Base-by-base conservation (phyloP, 1,140 invertebrate species). In the Bombus confusus region DNA sequence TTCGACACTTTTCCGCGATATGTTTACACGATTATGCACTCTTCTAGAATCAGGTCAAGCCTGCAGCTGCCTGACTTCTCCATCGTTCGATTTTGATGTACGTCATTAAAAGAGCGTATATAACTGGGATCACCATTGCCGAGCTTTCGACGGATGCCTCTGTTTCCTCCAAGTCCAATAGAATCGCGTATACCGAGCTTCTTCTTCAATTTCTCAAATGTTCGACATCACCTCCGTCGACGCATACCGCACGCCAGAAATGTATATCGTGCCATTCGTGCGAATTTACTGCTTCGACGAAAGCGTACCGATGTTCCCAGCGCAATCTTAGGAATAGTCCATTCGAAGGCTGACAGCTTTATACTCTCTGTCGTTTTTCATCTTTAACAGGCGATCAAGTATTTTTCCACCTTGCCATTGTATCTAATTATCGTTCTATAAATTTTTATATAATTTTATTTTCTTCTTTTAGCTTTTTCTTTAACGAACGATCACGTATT, bases 91-190 rank as follows among this genome's bases (percentile, higher is more conserved):
- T 90, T 89, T 90, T 83, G 59, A 87, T 69, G 77, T 83, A 31
- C 71, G 82, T 87, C 83, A 90, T 86, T 90, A 89, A 89, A 88
- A 82, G 72, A 41, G 72, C 88, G 72, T 62, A 71, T 87, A 90
- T 88, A 90, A 80, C 79, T 34, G 22, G 34, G 15, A 72, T 80
- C 68, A 73, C 69, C 73, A 66, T 84, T 64, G 57, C 25, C 74
- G 1, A 66, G 77, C 31, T 34, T 78, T 78, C 79, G 41, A 41
- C 59, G 59, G 43, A 64, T 39, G 66, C 43, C 47, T n/a, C 59
- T 41, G 47, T 71, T 43, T 31, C 47, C 57, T 5, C 64, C n/a
- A 18, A 76, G 10, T 39, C 79, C 71, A 75, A 86, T 76, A 18
- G 52, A 39, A 86, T 81, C 78, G 57, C 62, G 64, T 43, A 47